phyloP scores from a whole-genome alignment of 2,113 vertebrate species.

The Monarcha castaneiventris region DNA sequence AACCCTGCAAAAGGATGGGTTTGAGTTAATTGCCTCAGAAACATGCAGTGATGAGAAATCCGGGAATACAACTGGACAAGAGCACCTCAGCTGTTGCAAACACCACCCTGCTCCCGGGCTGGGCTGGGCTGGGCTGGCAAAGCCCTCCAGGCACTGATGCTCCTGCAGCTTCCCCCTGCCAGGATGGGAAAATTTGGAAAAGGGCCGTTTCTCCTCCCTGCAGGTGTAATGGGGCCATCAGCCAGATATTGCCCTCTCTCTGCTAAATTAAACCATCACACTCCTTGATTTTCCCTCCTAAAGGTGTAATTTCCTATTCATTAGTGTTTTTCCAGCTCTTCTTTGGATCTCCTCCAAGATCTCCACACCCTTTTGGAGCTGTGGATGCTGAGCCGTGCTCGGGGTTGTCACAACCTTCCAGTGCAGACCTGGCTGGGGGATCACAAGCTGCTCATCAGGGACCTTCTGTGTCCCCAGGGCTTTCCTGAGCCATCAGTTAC shows the following conservation, averaged over 20 bases:
- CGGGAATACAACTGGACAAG: not conserved
- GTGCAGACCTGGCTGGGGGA: not conserved
- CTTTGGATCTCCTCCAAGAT: not conserved
- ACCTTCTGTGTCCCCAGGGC: not conserved
- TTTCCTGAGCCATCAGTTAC: not conserved
- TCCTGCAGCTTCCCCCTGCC: not conserved
- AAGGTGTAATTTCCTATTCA: not conserved
- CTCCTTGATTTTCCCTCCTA: not conserved
- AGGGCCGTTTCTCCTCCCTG: fast-evolving
- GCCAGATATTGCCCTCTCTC: not conserved
- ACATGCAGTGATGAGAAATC: not conserved
- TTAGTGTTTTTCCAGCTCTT: not conserved
- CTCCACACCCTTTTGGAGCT: not conserved
- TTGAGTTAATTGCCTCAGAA: not conserved
- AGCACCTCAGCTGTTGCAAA: not conserved
- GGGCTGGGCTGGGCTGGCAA: not conserved
- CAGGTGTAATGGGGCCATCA: not conserved
- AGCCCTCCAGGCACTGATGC: not conserved
- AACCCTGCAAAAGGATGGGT: not conserved
- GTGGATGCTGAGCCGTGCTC: not conserved
- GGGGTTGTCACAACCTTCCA: not conserved
- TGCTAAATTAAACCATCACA: not conserved
- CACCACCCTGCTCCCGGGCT: not conserved
- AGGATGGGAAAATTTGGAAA: not conserved
- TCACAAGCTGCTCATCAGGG: not conserved